Evolutionary conservation across 2,113 vertebrate species (phyloP), one percentile per base, ranked within the genome.

Genomic region (Progne subis): DNA sequence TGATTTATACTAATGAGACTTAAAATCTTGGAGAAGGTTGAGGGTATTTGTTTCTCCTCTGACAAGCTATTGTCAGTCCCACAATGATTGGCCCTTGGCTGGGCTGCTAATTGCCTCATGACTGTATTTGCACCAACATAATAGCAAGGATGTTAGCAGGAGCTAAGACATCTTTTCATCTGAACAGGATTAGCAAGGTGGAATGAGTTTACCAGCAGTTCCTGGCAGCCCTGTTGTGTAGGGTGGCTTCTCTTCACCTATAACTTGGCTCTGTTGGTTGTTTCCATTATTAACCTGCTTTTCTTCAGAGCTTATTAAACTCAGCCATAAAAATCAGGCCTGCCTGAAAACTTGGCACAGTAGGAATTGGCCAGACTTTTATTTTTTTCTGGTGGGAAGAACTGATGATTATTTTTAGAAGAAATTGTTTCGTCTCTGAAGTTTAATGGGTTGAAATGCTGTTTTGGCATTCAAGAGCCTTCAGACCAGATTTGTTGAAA

Each of bases 371-470:
- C 80, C 37, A 76, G 74, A 83, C 77, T 91, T 82, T 52, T 88
- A 21, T 92, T 97, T 97, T 37, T 85, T 79, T 69, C 90, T 95
- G 75, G 91, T 94, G 91, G 74, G 85, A 92, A 95, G 91, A 69
- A 34, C 61, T n/a, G 78, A 60, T 85, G 74, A 77, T 94, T 96
- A 97, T 96, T 94, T 97, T 94, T 93, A 95, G 93, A 87, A 94
- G 91, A 82, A 93, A 68, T 55, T 80, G 77, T 86, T 88, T 92
- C 24, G 14, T 91, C 85, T 96, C 60, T 57, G 63, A 74, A 59
- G 82, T 94, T 90, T 89, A 92, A 88, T 90, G 90, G 85, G 47
- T 94, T 91, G 91, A 94, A 89, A 97, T 96, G 94, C 81, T 92
- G 64, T 84, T 94, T 80, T 96, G 94, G 82, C 94, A 93, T 60